phyloP scores from a whole-genome alignment of 2,888 invertebrate species.

The Prostheceraeus crozeri region DNA sequence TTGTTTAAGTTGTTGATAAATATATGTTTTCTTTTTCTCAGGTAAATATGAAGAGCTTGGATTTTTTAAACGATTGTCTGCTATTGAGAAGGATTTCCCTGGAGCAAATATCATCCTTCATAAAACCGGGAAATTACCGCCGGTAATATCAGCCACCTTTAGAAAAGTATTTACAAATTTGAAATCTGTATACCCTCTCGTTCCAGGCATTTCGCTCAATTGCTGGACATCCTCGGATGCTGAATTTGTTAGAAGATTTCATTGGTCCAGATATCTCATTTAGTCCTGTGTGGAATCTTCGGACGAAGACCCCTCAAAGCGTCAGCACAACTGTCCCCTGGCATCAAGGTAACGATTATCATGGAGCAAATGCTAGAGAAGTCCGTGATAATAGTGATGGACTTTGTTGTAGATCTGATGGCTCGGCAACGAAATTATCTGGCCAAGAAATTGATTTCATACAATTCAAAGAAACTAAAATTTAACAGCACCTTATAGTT shows the following conservation, averaged over 20 bases:
- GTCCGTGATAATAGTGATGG: too few species aligned
- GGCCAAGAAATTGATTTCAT: too few species aligned
- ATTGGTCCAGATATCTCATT: constrained; percentile 50
- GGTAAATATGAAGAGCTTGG: constrained; percentile 44
- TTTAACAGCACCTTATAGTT: background rate
- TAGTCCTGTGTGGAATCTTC: constrained; percentile 53
- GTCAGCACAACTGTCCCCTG: constrained; percentile 52
- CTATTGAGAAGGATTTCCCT: constrained; percentile 49
- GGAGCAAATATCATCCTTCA: constrained; percentile 49
- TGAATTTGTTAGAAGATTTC: constrained; percentile 51
- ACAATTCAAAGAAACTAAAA: background rate
- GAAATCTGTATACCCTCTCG: background rate
- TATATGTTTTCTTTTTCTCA: constrained; percentile 15
- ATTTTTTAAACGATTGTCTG: constrained; percentile 46
- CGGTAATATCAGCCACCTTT: background rate
- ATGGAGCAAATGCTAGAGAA: too few species aligned
- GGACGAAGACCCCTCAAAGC: constrained; percentile 51
- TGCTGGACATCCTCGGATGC: constrained; percentile 44
- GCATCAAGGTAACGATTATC: constrained; percentile 53
- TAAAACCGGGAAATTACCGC: constrained; percentile 41
- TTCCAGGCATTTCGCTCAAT: constrained; percentile 44
- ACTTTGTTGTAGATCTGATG: too few species aligned
- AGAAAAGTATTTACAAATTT: background rate
- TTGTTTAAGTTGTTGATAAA: background rate
- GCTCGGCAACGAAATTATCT: too few species aligned